Conservation (phyloP, 2,113 vertebrate genomes). For the Channa maculata region DNA sequence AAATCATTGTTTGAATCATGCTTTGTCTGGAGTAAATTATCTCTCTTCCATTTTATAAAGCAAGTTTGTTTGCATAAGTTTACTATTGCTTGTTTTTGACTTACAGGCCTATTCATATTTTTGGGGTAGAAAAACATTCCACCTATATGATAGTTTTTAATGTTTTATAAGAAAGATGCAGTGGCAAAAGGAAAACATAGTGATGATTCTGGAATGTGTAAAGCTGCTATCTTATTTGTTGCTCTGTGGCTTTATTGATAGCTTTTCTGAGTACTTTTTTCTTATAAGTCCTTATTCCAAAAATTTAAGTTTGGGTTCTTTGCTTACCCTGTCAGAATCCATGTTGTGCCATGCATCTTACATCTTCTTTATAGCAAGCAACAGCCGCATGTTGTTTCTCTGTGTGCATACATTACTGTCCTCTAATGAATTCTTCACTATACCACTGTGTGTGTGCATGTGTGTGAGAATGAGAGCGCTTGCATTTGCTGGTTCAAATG, state of each 20-base stretch:
- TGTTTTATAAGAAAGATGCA: not conserved
- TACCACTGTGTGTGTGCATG: not conserved
- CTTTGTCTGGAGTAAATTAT: not conserved
- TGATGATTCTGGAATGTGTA: not conserved
- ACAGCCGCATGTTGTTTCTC: slow-evolving; percentile 10
- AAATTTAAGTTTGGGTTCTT: not conserved
- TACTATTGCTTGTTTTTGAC: not conserved
- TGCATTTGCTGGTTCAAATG: slow-evolving; percentile 8
- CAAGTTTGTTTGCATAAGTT: not conserved
- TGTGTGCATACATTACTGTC: slow-evolving; percentile 17
- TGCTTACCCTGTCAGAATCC: not conserved
- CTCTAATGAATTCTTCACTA: slow-evolving; percentile 59
- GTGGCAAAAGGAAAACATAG: not conserved
- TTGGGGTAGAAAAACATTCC: not conserved
- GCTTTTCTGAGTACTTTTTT: not conserved
- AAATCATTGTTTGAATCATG: not conserved
- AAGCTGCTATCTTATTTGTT: not conserved
- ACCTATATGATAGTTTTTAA: not conserved
- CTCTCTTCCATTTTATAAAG: not conserved
- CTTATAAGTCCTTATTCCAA: not conserved
- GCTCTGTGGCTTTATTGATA: not conserved
- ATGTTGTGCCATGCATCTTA: too few relatives aligned
- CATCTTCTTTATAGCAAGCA: slow-evolving; percentile 23
- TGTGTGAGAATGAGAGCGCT: not conserved
- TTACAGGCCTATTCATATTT: not conserved